Evolutionary conservation across 2,113 vertebrate genomes (phyloP).

Genomic region (Laticauda colubrina): DNA sequence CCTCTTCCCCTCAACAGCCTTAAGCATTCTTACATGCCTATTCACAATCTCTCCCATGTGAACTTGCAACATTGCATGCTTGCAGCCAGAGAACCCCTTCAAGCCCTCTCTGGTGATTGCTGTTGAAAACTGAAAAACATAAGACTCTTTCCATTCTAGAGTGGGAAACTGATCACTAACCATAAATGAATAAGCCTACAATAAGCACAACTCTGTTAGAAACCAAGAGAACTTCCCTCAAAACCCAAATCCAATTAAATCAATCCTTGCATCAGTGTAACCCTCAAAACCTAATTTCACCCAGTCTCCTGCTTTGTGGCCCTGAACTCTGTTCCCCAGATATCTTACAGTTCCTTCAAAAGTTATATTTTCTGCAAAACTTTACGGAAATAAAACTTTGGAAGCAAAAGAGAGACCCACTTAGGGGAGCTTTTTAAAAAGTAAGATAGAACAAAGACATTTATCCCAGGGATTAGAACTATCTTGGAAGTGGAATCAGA

Average conservation of each 20-base stretch:
- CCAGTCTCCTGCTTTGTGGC: not conserved
- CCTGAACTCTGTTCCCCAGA: not conserved
- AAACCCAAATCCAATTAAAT: not conserved
- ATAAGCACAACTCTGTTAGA: not conserved
- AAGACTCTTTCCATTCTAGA: not conserved
- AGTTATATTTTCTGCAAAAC: not conserved
- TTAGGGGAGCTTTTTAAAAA: not conserved
- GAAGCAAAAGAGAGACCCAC: not conserved
- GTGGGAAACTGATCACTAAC: not conserved
- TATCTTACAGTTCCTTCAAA: not conserved
- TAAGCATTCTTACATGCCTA: not conserved
- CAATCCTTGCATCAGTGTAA: not conserved
- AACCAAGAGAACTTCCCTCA: not conserved
- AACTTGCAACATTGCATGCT: not conserved
- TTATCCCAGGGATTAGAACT: not conserved
- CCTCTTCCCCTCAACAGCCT: not conserved
- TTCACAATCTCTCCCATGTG: not conserved
- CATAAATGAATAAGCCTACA: not conserved
- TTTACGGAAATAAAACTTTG: not conserved
- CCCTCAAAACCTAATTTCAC: not conserved
- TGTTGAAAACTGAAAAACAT: not conserved
- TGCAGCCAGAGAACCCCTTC: not conserved
- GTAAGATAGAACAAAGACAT: not conserved
- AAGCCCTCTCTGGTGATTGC: not conserved
- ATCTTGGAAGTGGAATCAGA: not conserved